Evolutionary conservation across 2,888 invertebrate genomes (phyloP).

Genomic region (Embidobia sp.): DNA sequence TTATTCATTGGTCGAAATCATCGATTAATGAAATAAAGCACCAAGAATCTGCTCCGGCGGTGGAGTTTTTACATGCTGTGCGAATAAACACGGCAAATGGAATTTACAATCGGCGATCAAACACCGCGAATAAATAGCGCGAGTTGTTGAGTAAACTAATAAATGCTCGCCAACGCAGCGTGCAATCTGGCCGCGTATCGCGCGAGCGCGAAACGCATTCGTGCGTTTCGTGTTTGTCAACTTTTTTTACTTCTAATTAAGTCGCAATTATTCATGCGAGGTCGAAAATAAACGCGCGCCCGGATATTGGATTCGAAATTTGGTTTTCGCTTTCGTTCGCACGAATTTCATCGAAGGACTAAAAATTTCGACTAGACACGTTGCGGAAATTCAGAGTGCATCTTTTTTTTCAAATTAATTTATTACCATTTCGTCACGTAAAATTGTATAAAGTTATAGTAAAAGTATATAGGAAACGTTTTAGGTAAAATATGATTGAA

Average conservation of each 20-base stretch:
- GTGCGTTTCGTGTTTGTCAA: slow-evolving; percentile 37
- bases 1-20: slow-evolving; percentile 43
- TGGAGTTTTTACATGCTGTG: slow-evolving; percentile 31
- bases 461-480: too few species aligned
- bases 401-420: too few species aligned
- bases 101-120: slow-evolving; percentile 59
- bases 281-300: slow-evolving; percentile 14
- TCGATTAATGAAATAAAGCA: slow-evolving; percentile 47
- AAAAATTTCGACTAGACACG: too few species aligned
- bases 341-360: background rate
- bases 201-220: slow-evolving; percentile 17
- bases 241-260: slow-evolving; percentile 35
- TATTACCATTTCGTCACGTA: too few species aligned
- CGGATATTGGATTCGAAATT: slow-evolving; percentile 29
- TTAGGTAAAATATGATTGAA: too few species aligned
- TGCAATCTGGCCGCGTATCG: slow-evolving; percentile 24
- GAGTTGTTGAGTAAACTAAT: slow-evolving; percentile 55
- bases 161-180: slow-evolving; percentile 34
- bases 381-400: too few species aligned
- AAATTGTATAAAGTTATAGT: too few species aligned
- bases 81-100: slow-evolving; percentile 46
- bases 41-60: slow-evolving; percentile 23
- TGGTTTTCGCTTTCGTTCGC: slow-evolving; percentile 21
- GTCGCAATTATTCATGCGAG: slow-evolving; percentile 37
- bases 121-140: slow-evolving; percentile 51